Evolutionary conservation across 2,113 vertebrate genomes (phyloP), one percentile per base, ranked within the genome.

Genomic region (Platysteira castanea): DNA sequence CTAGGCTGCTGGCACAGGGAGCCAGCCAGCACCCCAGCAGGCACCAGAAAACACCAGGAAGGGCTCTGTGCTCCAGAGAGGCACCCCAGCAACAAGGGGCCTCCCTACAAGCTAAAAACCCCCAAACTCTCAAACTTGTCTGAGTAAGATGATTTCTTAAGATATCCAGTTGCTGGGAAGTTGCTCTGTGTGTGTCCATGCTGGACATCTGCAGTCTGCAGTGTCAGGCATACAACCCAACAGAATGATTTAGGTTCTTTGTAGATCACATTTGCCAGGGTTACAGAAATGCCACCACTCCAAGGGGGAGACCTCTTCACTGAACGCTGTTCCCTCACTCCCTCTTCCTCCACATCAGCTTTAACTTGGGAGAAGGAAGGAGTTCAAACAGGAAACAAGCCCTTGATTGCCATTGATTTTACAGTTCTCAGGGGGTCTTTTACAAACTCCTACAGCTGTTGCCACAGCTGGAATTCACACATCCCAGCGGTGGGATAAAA

Each of bases 351-450:
- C 41, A 31, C 28, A 27, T 41, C 50, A 77, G 16, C 52, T 89
- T 83, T 80, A 54, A 67, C 70, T 74, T 87, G 33, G 30, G 67
- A 87, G 54, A 52, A 12, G 68, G 54, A 95, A 91, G 20, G 17
- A 85, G 27, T 33, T 86, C 80, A 89, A 89, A 56, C 44, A 86
- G 86, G 76, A 93, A 95, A 90, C 37, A 54, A 86, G 59, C 21
- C 27, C 59, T 74, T 50, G 47, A 68, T 39, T 77, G 71, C 52
- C 63, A 16, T 11, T 74, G 60, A 89, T 92, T 89, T 93, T 59
- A 27, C 33, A 52, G 35, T 67, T 89, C 94, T 77, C 83, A 35
- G 21, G 31, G 26, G 64, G 14, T 82, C 52, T 77, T 73, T 59
- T 50, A 67, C 50, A 77, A 86, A 39, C 9, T 54, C 22, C 30